Base-by-base conservation (phyloP, 1,140 invertebrate genomes). In the Drosophila obscura region DNA sequence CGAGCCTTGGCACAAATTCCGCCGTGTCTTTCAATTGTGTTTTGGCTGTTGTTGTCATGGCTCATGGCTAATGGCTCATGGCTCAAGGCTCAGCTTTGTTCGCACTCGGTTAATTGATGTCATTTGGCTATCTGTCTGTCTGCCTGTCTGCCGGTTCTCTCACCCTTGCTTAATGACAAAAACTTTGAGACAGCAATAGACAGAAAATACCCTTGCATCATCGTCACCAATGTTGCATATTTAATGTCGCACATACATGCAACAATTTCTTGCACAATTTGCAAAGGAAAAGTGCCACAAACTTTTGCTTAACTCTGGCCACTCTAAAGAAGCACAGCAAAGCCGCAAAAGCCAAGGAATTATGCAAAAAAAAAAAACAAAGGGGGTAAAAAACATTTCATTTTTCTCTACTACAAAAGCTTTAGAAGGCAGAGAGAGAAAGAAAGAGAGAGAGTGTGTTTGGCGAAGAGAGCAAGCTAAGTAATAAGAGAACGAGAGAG, bases 321-420 rank as follows among this genome's bases (percentile, higher is more conserved):
- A 85, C 73, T 75, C 81, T 85, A 45, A 75, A 65, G 62, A 62
- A 77, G 63, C 77, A 68, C 46, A 73, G 39, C 65, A 43, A 79
- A 76, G 64, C 81, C 80, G 68, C 81, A 74, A 81, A 85, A 77
- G 61, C 77, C 67, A 67, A 80, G 53, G 59, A 84, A 48, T 48
- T 67, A 65, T 26, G 46, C 11, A 24, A 19, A 15, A 63, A 41
- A 41, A 45, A 52, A 59, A n/a, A 28, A 19, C 35, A 44, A 39
- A 43, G 11, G 9, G 50, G 35, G 52, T 56, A 26, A 52, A 53
- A 77, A 50, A 50, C 50, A 31, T 16, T 50, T 80, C 83, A 52
- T 71, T 76, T 82, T 87, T 87, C 83, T 87, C 82, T 88, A 87
- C 82, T 88, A 88, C 83, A 76, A 88, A 87, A 87, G 83, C 82